phyloP scores from a whole-genome alignment of 2,888 invertebrate genomes.

The Athrips mouffetella region DNA sequence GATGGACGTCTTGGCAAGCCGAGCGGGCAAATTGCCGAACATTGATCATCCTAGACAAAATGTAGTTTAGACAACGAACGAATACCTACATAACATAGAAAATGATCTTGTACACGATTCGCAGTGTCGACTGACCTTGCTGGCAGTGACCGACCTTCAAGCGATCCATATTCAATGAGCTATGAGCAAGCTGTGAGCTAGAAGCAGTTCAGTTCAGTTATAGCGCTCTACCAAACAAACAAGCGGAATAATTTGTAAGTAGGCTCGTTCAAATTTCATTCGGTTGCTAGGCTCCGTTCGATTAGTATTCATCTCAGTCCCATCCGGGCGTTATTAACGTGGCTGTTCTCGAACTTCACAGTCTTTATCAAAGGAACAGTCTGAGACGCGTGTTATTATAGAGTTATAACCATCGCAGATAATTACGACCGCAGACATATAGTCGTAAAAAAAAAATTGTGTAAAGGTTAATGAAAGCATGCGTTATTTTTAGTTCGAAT shows the following conservation, averaged over 20 bases:
- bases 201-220: conserved; percentile 18
- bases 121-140: conserved; percentile 48
- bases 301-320: conserved; percentile 10
- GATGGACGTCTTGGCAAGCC: conserved; percentile 7
- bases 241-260: conserved; percentile 11
- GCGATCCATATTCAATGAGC: conserved; percentile 61
- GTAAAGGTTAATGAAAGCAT: neutral
- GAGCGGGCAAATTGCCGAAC: neutral
- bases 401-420: neutral
- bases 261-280: conserved; percentile 7
- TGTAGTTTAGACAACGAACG: conserved; percentile 2
- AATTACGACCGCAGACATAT: neutral
- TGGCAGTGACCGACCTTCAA: conserved; percentile 60
- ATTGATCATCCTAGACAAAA: conserved; percentile 5
- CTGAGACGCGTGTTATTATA: conserved; percentile 6
- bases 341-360: conserved; percentile 11
- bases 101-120: neutral
- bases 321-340: conserved; percentile 5
- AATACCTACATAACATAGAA: neutral
- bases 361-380: conserved; percentile 9
- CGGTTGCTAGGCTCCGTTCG: conserved; percentile 5
- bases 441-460: neutral
- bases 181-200: no score
- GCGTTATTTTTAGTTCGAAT: conserved; percentile 2
- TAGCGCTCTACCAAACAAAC: conserved; percentile 24